phyloP scores from a whole-genome alignment of 2,797 vertebrate genomes.

The Oreortyx pictus region DNA sequence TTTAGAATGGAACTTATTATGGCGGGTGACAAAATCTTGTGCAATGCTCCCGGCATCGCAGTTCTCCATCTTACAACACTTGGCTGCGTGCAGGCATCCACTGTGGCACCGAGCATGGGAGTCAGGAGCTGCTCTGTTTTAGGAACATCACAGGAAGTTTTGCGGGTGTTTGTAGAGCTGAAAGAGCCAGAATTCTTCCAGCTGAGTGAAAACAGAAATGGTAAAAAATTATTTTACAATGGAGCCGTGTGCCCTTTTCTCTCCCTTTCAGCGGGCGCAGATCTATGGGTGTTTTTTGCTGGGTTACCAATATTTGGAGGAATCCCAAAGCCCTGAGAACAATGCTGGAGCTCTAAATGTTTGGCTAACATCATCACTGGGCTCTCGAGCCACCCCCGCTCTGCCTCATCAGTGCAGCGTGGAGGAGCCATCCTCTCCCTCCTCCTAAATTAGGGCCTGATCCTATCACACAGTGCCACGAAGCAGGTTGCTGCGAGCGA shows the following conservation, averaged over 20 bases:
- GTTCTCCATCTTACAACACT: not conserved
- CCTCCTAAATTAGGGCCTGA: not conserved
- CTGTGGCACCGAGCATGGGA: fast-evolving
- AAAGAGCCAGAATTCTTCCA: not conserved
- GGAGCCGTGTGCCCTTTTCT: not conserved
- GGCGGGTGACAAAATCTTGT: not conserved
- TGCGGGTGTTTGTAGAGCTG: not conserved
- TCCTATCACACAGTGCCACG: not conserved
- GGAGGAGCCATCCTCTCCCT: not conserved
- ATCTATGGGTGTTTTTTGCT: fast-evolving
- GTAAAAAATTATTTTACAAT: not conserved
- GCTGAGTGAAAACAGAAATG: not conserved
- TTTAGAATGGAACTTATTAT: slow-evolving; percentile 4
- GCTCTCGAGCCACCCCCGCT: fast-evolving
- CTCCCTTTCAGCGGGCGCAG: not conserved
- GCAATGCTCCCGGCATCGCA: not conserved
- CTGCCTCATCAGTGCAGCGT: not conserved
- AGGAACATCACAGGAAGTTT: not conserved
- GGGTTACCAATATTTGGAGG: not conserved
- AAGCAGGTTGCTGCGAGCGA: not conserved
- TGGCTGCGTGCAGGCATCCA: fast-evolving
- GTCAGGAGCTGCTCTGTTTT: not conserved
- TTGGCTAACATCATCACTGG: not conserved
- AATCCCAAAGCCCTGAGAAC: not conserved
- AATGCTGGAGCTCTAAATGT: not conserved